phyloP scores from a whole-genome alignment of 2,113 vertebrate genomes.

The Trinectes maculatus region DNA sequence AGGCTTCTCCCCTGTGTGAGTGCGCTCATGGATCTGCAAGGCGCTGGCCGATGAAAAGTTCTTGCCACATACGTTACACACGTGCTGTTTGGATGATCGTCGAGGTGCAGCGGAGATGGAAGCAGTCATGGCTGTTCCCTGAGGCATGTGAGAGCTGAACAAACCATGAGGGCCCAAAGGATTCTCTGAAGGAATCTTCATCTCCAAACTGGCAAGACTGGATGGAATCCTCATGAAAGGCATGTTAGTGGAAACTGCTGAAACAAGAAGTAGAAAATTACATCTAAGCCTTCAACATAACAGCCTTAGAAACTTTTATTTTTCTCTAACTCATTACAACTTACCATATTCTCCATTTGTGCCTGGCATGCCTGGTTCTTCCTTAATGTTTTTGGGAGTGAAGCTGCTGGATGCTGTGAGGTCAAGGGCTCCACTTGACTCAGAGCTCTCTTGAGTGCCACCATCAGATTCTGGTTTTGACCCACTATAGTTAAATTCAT shows the following conservation, averaged over 20 bases:
- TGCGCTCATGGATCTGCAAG: conserved; percentile 96
- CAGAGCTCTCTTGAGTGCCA: conserved; percentile 69
- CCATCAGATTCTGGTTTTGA: conserved; percentile 80
- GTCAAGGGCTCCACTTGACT: conserved; percentile 90
- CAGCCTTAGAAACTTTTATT: background rate
- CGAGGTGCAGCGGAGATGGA: conserved; percentile 82
- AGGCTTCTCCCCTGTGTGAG: conserved; percentile 97
- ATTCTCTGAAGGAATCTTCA: conserved; percentile 85
- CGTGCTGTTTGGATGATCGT: conserved; percentile 91
- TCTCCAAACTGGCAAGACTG: conserved; percentile 90
- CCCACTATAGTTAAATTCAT: conserved; percentile 66
- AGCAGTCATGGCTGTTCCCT: conserved; percentile 84
- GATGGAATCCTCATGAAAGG: conserved; percentile 87
- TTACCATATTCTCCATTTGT: conserved; percentile 86
- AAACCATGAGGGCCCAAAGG: conserved; percentile 77
- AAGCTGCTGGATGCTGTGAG: conserved; percentile 87
- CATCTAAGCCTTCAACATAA: background rate
- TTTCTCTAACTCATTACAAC: conserved; percentile 19
- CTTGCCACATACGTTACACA: conserved; percentile 90
- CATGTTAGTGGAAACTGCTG: conserved; percentile 83
- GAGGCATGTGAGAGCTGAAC: conserved; percentile 84
- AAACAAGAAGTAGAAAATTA: background rate
- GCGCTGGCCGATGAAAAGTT: conserved; percentile 98
- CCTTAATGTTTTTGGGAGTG: conserved; percentile 83
- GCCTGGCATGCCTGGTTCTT: conserved; percentile 85